Evolutionary conservation across 2,888 invertebrate species (phyloP), one percentile per base, ranked within the genome.

Genomic region (Tolmerus cingulatus): DNA sequence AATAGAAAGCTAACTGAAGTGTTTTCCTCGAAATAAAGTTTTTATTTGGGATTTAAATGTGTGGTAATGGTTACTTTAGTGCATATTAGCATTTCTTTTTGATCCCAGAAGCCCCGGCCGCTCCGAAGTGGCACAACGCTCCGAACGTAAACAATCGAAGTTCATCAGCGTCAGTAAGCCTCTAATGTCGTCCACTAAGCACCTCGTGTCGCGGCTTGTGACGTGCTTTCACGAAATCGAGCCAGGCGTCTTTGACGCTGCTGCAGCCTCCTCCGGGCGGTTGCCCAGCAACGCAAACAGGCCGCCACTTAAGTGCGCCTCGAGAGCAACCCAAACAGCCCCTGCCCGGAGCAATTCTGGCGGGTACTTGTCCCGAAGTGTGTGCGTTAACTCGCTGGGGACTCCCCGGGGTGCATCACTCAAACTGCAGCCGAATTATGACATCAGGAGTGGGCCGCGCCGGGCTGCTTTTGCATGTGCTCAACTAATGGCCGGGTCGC

Each of bases 351-450:
- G 19, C 23, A 66, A 66, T 66, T 66, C 23, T 2, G 40, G 27
- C 27, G 27, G 23, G 66, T 66, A 27, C 27, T 66, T 66, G 66
- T 19, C n/a, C 66, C 27, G 27, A 27, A 23, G 66, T 66, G 66
- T 66, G 23, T 66, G 23, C 66, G 27, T 66, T 66, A 23, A 23
- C 66, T 66, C 66, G 27, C 66, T 66, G 4, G 4, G 66, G 23
- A 66, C 66, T 23, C 27, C 14, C 12, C 66, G 66, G 66, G 27
- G 27, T 66, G 66, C 66, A 66, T 27, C 23, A 66, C 14, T 66
- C 27, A 66, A 66, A 66, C 66, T 66, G 27, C 66, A 66, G 66
- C 66, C 82, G 40, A 82, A 82, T 57, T 82, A 82, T 82, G 82
- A 82, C 82, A 82, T 66, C 66, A 82, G 66, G 66, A 66, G 66